Conservation (phyloP, 2,797 vertebrate species). For the Lithobates pipiens region DNA sequence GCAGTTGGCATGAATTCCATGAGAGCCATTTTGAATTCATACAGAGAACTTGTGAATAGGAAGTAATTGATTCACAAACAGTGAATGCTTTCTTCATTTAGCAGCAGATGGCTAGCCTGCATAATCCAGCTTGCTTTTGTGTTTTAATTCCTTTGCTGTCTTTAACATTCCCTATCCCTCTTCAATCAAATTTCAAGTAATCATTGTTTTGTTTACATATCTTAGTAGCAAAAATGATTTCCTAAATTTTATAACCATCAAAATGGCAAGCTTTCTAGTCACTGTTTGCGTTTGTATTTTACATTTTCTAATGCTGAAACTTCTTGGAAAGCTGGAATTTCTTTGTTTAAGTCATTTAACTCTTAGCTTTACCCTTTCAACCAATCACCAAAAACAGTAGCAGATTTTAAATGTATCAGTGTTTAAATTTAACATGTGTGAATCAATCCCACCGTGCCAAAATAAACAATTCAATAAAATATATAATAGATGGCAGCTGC, state of each 20-base stretch:
- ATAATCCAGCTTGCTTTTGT: constrained; percentile 73
- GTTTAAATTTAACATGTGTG: no score
- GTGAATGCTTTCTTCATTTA: constrained; percentile 70
- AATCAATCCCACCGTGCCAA: no score
- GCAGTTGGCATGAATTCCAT: constrained; percentile 73
- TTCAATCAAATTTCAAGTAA: constrained; percentile 10
- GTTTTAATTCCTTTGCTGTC: constrained; percentile 61
- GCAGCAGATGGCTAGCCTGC: constrained; percentile 75
- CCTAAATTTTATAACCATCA: neutral
- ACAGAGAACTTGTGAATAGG: constrained; percentile 70
- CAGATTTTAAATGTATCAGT: no score
- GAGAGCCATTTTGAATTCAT: constrained; percentile 79
- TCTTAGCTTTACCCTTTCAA: no score
- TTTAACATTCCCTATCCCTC: constrained; percentile 65
- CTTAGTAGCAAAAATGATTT: neutral
- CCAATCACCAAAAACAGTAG: no score
- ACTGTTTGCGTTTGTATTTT: neutral
- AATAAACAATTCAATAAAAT: no score
- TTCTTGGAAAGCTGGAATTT: neutral
- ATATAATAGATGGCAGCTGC: no score
- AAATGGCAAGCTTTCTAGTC: neutral
- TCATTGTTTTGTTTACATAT: constrained; percentile 25
- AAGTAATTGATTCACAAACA: constrained; percentile 78
- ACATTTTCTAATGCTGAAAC: neutral
- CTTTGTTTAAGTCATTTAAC: no score